phyloP scores from a whole-genome alignment of 2,888 invertebrate genomes.

The Ornithoptera alexandrae region DNA sequence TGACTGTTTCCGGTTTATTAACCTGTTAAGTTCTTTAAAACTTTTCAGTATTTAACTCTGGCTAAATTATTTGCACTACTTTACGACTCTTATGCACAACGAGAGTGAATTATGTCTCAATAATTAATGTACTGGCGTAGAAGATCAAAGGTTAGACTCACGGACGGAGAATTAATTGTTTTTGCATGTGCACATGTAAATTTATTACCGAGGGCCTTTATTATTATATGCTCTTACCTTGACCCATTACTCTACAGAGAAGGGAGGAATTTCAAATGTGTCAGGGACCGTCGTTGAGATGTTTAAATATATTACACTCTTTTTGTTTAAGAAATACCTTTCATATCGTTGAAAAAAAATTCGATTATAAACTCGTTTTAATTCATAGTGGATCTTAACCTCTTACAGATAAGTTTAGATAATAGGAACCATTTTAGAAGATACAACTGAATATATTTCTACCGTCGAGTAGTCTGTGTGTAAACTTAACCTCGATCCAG shows the following conservation, averaged over 20 bases:
- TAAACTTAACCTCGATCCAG: no score
- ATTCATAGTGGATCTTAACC: background rate
- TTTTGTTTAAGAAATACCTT: slow-evolving; percentile 5
- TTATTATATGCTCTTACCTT: slow-evolving; percentile 24
- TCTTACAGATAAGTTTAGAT: background rate
- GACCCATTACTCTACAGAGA: slow-evolving; percentile 12
- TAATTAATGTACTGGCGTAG: slow-evolving; percentile 8
- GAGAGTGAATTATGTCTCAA: slow-evolving; percentile 7
- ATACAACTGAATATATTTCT: no score
- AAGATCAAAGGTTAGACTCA: slow-evolving; percentile 20
- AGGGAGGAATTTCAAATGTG: slow-evolving; percentile 8
- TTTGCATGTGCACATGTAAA: slow-evolving; percentile 29
- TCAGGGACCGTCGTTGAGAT: slow-evolving; percentile 13
- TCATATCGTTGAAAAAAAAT: background rate
- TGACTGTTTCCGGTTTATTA: background rate
- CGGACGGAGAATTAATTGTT: slow-evolving; percentile 13
- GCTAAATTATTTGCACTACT: background rate
- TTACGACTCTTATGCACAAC: background rate
- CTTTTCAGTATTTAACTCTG: background rate
- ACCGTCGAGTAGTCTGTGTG: no score
- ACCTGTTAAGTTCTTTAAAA: background rate
- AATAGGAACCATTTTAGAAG: no score
- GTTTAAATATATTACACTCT: slow-evolving; percentile 13
- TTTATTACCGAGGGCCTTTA: slow-evolving; percentile 29
- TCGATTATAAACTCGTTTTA: background rate